A percentile compares a stretch with the other conserved stretches of the same genome.
phyloP scores from a whole-genome alignment of 2,888 invertebrate genomes.

The Drosophila gaucha region DNA sequence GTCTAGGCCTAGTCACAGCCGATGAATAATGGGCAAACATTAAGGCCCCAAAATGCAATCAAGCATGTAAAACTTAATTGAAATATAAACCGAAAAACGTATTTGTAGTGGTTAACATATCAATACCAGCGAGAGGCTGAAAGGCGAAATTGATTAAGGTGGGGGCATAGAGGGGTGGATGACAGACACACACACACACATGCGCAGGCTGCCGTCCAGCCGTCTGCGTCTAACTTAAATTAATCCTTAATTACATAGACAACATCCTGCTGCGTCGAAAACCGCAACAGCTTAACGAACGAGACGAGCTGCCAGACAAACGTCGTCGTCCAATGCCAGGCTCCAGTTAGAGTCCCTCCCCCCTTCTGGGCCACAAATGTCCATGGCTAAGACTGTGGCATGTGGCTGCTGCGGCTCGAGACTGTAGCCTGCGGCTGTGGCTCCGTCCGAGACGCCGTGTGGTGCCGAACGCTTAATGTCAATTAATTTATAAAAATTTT shows the following conservation, averaged over 20 bases:
- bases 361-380: constrained; percentile 25
- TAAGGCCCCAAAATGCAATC: constrained; percentile 73
- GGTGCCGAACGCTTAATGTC: constrained; percentile 83
- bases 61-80: constrained; percentile 79
- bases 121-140: constrained; percentile 40
- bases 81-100: constrained; percentile 74
- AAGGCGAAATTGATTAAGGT: constrained; percentile 48
- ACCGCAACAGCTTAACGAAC: constrained; percentile 81
- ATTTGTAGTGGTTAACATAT: constrained; percentile 76
- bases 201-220: constrained; percentile 25
- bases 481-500: constrained; percentile 81
- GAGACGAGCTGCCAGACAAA: constrained; percentile 76
- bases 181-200: neutral
- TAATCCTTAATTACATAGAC: constrained; percentile 84
- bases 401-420: constrained; percentile 5
- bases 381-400: constrained; percentile 20
- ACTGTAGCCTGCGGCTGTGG: constrained; percentile 2
- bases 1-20: constrained; percentile 61
- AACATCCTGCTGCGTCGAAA: constrained; percentile 82
- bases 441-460: constrained; percentile 66
- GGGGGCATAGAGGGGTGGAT: constrained; percentile 12
- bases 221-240: constrained; percentile 75
- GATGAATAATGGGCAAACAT: constrained; percentile 75
- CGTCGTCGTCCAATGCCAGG: constrained; percentile 1
- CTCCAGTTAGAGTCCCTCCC: constrained; percentile 1